phyloP scores from a whole-genome alignment of 2,113 vertebrate species.

The Cheilinus undulatus region DNA sequence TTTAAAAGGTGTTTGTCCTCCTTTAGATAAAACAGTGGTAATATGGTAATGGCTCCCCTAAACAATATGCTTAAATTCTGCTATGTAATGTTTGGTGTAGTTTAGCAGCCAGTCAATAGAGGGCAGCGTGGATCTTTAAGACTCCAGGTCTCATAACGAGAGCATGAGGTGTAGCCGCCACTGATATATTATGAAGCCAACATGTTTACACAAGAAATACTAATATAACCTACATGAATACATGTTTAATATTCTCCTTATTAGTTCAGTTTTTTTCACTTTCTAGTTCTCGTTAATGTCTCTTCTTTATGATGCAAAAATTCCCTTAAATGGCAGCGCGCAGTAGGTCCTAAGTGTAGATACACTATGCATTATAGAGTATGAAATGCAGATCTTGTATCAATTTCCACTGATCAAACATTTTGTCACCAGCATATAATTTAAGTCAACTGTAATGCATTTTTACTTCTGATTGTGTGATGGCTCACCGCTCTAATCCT shows the following conservation, averaged over 20 bases:
- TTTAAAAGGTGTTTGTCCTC: too few relatives aligned
- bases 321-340: not conserved
- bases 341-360: not conserved
- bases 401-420: not conserved
- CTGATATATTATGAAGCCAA: not conserved
- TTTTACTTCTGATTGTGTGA: conserved; percentile 1
- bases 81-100: not conserved
- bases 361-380: too few relatives aligned
- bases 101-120: conserved; percentile 34
- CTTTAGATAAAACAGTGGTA: too few relatives aligned
- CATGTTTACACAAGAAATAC: not conserved
- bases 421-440: not conserved
- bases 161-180: not conserved
- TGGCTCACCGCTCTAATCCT: conserved; percentile 52
- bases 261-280: conserved; percentile 3
- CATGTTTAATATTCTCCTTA: not conserved
- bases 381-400: too few relatives aligned
- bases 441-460: not conserved
- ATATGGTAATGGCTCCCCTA: too few relatives aligned
- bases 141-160: not conserved
- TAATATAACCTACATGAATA: not conserved
- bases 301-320: conserved; percentile 1
- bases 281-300: not conserved
- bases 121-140: conserved; percentile 20
- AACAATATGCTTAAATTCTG: too few relatives aligned